Conservation (phyloP, 2,113 vertebrate genomes). For the Microcebus lehilahytsara region DNA sequence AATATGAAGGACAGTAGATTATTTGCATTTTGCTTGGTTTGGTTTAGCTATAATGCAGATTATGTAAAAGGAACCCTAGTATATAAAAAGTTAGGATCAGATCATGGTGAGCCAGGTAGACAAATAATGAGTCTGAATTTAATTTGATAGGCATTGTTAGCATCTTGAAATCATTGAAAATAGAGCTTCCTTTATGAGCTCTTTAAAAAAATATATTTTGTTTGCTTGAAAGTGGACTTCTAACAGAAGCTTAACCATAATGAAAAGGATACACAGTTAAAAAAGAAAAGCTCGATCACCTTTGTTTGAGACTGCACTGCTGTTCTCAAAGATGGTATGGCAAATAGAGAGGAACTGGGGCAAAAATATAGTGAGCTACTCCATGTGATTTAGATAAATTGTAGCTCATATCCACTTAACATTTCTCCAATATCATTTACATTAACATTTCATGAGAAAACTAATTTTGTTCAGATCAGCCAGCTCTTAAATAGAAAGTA, state of each 20-base stretch:
- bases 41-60: background rate
- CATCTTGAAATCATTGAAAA: background rate
- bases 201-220: background rate
- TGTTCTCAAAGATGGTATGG: background rate
- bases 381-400: background rate
- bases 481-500: background rate
- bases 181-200: background rate
- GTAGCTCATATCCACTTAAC: background rate
- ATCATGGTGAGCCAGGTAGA: background rate
- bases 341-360: background rate
- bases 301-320: background rate
- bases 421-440: background rate
- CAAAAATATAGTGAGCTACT: background rate
- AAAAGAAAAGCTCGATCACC: background rate
- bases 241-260: background rate
- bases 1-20: background rate
- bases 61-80: background rate
- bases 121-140: background rate
- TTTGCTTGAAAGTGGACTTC: background rate
- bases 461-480: background rate
- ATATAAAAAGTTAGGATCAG: background rate
- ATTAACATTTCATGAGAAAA: background rate
- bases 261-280: background rate
- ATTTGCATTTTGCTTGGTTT: background rate
- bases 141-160: background rate